Base-by-base conservation (phyloP, 2,797 vertebrate genomes). In the Poeciliopsis paucimaculata region DNA sequence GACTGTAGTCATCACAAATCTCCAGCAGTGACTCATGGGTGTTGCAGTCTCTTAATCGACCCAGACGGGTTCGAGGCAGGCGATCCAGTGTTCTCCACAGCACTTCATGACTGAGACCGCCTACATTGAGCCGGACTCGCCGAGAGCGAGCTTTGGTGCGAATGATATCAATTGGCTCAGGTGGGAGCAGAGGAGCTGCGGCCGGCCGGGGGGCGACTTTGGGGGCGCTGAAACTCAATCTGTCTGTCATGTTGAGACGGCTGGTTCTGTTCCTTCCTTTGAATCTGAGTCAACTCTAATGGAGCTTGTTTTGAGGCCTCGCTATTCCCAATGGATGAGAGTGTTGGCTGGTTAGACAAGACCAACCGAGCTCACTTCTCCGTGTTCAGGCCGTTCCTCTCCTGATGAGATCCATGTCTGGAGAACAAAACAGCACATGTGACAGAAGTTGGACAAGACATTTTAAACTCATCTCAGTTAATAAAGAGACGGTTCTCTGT, bases 1-100 rank as follows among this genome's bases (percentile, higher is more conserved):
- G 96, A 85, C 96, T 97, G 93, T 99, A 99, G 94, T 99, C 98
- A 26, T 99, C 98, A 11, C 98, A 99, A 78, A 99, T 96, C 94
- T 99, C 97, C 90, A 99, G 94, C 86, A 99, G 94, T 43, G 97
- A 97, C 83, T 99, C 98, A 0, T 99, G 96, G n/a, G 97, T 99
- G 93, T 98, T 99, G 91, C 98, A 98, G 95, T 99, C 98, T 82
- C 98, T 93, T 6, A 99, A 96, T 85, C 96, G 97, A 10, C 98
- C 98, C 91, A 99, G 89, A 43, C 98, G 96, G 2, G 98, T 99
- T 83, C 98, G 94, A 77, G 98, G 98, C 71, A 99, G 95, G 43
- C 98, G 96, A 93, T 99, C 98, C 93, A 99, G 92, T 57, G 98
- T 99, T 87, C 98, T 95, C 98, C 98, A 99, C 80, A 99, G 94